Evolutionary conservation across 2,113 vertebrate species (phyloP), one percentile per base, ranked within the genome.

Genomic region (Grallaria varia): DNA sequence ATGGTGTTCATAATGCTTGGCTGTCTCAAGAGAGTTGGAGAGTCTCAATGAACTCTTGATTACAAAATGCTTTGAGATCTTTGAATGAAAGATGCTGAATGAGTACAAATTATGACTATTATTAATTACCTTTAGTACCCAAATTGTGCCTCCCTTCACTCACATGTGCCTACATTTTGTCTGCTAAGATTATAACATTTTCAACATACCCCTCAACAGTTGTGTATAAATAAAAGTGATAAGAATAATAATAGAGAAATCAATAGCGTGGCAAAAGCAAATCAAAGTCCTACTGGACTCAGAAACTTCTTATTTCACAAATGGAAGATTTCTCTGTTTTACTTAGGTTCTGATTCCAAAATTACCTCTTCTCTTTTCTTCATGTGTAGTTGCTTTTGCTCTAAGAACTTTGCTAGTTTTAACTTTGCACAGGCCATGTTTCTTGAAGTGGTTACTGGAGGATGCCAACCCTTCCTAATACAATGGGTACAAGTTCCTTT

Each of bases 41-140:
- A 93, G 58, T 63, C 88, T 95, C 90, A 96, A 82, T 93, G 90
- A 94, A 93, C 86, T 81, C 83, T 42, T 95, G 90, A 95, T 94
- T 95, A 93, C 83, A 89, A 94, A 90, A 95, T 77, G 87, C 94
- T 96, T 86, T 95, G 95, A 97, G 93, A 89, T 88, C 86, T 71
- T 22, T 64, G 95, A 97, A 97, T 93, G 95, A 90, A 97, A 97
- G 94, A 74, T 93, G 72, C 77, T 97, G 73, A 95, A 97, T 68
- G 93, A 94, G 66, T 89, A 94, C 92, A 97, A 97, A 94, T 96
- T 71, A 76, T 52, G 60, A 60, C 84, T 94, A 87, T 90, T 94
- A 93, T 95, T 98, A 97, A 97, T 97, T 94, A 96, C 45, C 40
- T 96, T 78, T 28, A 84, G 83, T 83, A 93, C 64, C 73, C 83